Base-by-base conservation (phyloP, 1,140 invertebrate species). In the Orius insidiosus region DNA sequence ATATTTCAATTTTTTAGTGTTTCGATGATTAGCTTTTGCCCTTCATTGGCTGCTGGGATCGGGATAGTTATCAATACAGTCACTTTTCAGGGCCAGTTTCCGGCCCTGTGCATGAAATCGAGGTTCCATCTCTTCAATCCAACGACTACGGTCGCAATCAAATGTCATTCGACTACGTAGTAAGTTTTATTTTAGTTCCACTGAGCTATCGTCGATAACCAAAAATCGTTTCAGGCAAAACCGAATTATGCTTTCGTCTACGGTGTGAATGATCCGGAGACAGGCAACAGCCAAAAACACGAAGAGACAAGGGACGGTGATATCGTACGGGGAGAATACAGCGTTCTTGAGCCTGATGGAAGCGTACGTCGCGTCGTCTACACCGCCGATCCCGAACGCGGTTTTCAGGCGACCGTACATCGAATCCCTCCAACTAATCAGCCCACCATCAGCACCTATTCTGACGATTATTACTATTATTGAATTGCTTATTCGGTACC, bases 231-330 rank as follows among this genome's bases (percentile, higher is more conserved):
- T 5, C 45, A 57, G 56, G 59, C 55, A 0, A 55, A 55, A 36
- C 56, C 56, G 2, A 46, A 55, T 8, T 80, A 80, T 52, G 66
- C 68, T 30, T 80, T 76, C 58, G 65, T 71, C 1, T 80, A 78
- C 56, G 76, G 75, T 33, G 74, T 80, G 9, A 68, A 75, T 48
- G 77, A 80, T 60, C 71, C 74, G 2, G 63, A 69, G 54, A 77
- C 69, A 51, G 75, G 78, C 36, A 76, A 81, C 59, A 68, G 68
- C 44, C 76, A 82, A 58, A 72, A 70, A 51, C 75, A 78, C 50
- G 68, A 74, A 51, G 76, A 82, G 59, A 68, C 66, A 34, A 68
- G 78, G 34, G 68, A 76, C 49, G 78, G 78, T 31, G 76, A 81
- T 54, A 65, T 69, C 1, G 77, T 81, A 15, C 61, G 62, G 13